A percentile compares a stretch with the other conserved stretches of the same genome.
These are phyloP conservation scores for Crotalus tigris DNA, from an alignment of 2,113 vertebrate genomes.

Conservation along the genomic window DNA sequence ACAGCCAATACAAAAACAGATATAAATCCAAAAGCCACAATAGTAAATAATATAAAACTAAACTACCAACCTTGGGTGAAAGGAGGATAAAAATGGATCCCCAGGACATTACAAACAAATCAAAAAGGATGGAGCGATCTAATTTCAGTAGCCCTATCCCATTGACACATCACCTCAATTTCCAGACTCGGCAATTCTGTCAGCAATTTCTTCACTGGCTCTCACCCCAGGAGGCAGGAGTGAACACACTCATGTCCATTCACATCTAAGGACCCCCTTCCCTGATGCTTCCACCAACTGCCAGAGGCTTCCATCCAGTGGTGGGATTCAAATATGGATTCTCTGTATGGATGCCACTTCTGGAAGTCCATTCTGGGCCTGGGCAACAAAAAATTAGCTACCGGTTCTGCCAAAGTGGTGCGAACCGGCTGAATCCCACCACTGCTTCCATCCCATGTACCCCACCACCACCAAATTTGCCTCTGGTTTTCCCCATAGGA, in stretches of 20 bases:
- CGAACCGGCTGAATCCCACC: too few relatives aligned
- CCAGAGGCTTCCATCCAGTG: neutral
- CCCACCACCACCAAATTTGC: neutral
- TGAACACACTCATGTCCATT: neutral
- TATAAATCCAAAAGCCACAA: neutral
- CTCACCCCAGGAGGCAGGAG: fast-evolving
- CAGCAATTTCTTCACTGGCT: neutral
- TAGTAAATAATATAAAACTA: neutral
- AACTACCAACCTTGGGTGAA: neutral
- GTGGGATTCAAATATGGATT: too few relatives aligned
- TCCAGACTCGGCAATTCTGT: neutral
- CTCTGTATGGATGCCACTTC: too few relatives aligned
- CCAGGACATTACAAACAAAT: neutral
- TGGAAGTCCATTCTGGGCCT: too few relatives aligned
- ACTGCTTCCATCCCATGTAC: too few relatives aligned
- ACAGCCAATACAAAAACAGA: neutral
- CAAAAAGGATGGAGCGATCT: neutral
- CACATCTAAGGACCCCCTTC: neutral
- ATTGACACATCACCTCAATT: neutral
- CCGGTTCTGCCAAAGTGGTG: too few relatives aligned
- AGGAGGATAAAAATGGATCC: neutral
- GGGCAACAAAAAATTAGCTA: too few relatives aligned
- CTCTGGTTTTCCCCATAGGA: neutral
- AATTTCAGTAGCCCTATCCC: neutral
- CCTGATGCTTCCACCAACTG: neutral